Evolutionary conservation across 2,797 vertebrate species (phyloP), one percentile per base, ranked within the genome.

Genomic region (Distichodus sexfasciatus): DNA sequence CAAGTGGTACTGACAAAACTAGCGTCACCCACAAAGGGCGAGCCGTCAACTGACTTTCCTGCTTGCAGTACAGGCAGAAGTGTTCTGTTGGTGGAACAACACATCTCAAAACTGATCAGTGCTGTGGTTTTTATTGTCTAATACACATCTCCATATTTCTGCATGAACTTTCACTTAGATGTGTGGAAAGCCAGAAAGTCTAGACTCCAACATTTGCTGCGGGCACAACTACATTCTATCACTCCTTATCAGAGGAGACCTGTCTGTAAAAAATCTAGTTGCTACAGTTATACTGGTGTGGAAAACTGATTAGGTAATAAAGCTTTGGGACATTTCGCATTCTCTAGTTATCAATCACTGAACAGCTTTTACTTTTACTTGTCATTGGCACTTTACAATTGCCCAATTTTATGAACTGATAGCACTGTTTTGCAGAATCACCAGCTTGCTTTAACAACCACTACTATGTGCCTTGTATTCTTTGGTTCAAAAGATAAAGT

Each of bases 1-100:
- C 47, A n/a, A 35, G 26, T 38, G 63, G 60, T 60, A 33, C 50
- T 55, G 43, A 51, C 33, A 15, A 17, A 51, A 26, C 12, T 53
- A 28, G 19, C 11, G 3, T 71, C 29, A 15, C 64, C 74, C 71
- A 72, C 74, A 65, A 43, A 36, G 15, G 63, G 38, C 66, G 67
- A 71, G 48, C 28, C 46, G 26, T 26, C 14, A 1, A 33, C 41
- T n/a, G 15, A 12, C 33, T 48, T 76, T 72, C 65, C 65, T 60
- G 23, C 31, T 33, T 54, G 28, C 26, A 24, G 4, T 51, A 24
- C 50, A 53, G 46, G 46, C 53, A 43, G 69, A 28, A 47, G 10
- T 21, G 14, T 26, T 48, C 23, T 28, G 2, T n/a, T 9, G 3
- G 51, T 66, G n/a, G 7, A 54, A 69, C 38, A 26, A 26, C 15